These are phyloP conservation scores for Drosophila busckii DNA, from an alignment of 1,140 invertebrate genomes.

Conservation along the genomic window DNA sequence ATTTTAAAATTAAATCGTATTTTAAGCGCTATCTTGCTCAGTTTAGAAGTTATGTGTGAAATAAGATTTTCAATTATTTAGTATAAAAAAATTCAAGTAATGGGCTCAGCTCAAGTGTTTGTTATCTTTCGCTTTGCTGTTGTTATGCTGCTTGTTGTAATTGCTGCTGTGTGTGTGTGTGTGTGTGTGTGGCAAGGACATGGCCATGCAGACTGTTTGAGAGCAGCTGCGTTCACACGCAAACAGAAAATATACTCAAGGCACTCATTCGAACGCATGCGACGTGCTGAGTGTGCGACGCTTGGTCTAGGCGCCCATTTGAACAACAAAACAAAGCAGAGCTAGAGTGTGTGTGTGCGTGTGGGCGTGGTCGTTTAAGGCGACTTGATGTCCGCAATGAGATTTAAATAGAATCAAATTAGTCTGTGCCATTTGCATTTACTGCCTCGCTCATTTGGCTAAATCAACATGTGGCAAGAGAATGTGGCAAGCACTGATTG, in stretches of 20 bases:
- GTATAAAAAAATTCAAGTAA: too few species aligned
- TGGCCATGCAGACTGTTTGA: slow-evolving; percentile 41
- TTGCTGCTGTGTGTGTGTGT: slow-evolving; percentile 25
- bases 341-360: not conserved
- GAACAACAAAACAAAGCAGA: too few species aligned
- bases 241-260: slow-evolving; percentile 76
- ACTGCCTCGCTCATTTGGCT: slow-evolving; percentile 26
- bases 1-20: too few species aligned
- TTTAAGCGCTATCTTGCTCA: too few species aligned
- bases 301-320: slow-evolving; percentile 55
- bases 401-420: slow-evolving; percentile 78
- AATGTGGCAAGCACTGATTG: too few species aligned
- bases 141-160: slow-evolving; percentile 20
- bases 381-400: slow-evolving; percentile 70
- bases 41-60: too few species aligned
- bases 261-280: slow-evolving; percentile 61
- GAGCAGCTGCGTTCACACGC: slow-evolving; percentile 70
- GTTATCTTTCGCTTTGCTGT: slow-evolving; percentile 60
- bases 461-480: too few species aligned
- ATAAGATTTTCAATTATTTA: too few species aligned
- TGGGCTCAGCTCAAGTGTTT: slow-evolving; percentile 60
- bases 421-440: slow-evolving; percentile 57
- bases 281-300: slow-evolving; percentile 70
- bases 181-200: slow-evolving; percentile 18
- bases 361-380: slow-evolving; percentile 58